Percentiles rank a stretch among this genome's conserved stretches.
Conservation (phyloP, 2,113 vertebrate species). For the Andinoacara biseriatus region DNA sequence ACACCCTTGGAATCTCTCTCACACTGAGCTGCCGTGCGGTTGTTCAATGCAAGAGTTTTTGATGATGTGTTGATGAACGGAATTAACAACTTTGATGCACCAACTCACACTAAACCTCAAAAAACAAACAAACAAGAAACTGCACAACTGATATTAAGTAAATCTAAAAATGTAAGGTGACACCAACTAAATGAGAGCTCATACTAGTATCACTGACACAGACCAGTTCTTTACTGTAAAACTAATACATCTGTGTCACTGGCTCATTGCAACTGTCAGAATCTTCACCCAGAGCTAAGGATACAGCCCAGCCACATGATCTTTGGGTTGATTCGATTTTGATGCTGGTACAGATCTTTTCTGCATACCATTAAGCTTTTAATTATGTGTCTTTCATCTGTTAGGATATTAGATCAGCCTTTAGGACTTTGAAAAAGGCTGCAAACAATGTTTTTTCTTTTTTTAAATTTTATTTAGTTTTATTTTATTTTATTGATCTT, state of each 20-base stretch:
- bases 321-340: not conserved
- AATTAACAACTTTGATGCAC: not conserved
- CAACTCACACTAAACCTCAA: not conserved
- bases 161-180: not conserved
- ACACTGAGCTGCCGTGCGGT: slow-evolving; percentile 5
- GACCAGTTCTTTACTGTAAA: not conserved
- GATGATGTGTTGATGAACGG: not conserved
- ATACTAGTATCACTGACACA: not conserved
- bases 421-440: not conserved
- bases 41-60: not conserved
- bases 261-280: too few relatives aligned
- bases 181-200: not conserved
- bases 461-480: not conserved
- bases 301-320: not conserved
- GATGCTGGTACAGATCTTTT: not conserved
- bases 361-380: not conserved
- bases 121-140: not conserved
- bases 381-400: not conserved
- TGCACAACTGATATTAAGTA: not conserved
- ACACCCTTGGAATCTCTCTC: slow-evolving; percentile 3
- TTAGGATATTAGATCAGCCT: not conserved
- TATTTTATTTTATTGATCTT: not conserved
- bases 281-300: not conserved
- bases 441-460: not conserved
- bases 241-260: not conserved